Evolutionary conservation across 1,140 invertebrate genomes (phyloP), one percentile per base, ranked within the genome.

Genomic region (Macrostomum lignano): DNA sequence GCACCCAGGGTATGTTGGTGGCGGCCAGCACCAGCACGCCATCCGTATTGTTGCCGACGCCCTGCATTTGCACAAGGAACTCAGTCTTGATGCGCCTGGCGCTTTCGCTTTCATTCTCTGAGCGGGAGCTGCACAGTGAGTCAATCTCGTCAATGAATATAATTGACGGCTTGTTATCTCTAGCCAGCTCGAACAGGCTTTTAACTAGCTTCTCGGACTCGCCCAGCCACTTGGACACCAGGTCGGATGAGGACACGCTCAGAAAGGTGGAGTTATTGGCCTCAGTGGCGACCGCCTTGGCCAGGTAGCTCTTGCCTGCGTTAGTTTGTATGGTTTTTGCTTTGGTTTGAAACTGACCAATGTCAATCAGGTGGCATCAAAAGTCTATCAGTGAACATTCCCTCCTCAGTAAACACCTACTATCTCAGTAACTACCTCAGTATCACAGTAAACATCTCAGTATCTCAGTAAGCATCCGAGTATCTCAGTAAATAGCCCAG

Each of bases 111-210:
- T 98, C 91, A 53, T 91, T 94, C 48, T 98, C 88, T 21, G 81
- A 91, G 46, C 91, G 69, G 22, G 81, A 79, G 29, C 79, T 82
- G 59, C 86, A 96, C 6, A 98, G 63, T 0, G 88, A 96, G 62
- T 98, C 91, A 9, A 98, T 73, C 63, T 98, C 91, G 64, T 98
- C 91, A 57, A 96, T 91, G 49, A 98, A 98, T 48, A 98, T 94
- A 39, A 98, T 98, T 46, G 78, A 82, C 1, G 88, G 88, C 52
- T 91, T 93, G 41, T 93, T 73, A 15, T 31, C 65, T 37, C 86
- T 63, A 6, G 86, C 91, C 48, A 96, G 61, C 44, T 84, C 75
- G 60, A 98, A 98, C 24, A 98, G 63, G 61, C 84, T 91, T 7
- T 21, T 13, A 31, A 46, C 48, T 43, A 44, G 62, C 59, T 94